phyloP scores from a whole-genome alignment of 2,113 vertebrate species.

The Arizona elegans region DNA sequence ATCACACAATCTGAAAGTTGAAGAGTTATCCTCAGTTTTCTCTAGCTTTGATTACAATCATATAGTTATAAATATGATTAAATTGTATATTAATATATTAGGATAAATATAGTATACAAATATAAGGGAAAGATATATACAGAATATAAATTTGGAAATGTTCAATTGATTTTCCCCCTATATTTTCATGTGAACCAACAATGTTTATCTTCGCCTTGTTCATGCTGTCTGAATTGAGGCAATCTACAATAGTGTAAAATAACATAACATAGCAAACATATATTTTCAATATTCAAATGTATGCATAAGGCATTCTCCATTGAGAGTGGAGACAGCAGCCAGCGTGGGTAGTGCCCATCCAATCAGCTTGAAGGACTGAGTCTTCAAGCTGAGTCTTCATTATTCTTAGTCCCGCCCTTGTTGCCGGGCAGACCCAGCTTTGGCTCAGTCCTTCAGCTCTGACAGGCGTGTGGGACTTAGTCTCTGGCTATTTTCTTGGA shows the following conservation, averaged over 20 bases:
- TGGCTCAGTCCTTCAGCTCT: no score
- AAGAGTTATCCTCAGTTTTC: background rate
- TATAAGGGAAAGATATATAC: background rate
- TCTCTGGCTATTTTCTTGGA: no score
- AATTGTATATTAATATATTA: background rate
- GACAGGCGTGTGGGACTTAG: no score
- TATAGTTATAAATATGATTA: background rate
- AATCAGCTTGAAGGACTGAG: no score
- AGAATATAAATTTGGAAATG: background rate
- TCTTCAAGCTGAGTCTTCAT: no score
- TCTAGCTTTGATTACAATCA: background rate
- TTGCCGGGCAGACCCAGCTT: no score
- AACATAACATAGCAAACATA: background rate
- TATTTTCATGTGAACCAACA: background rate
- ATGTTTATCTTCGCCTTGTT: background rate
- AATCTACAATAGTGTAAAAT: background rate
- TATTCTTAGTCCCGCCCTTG: no score
- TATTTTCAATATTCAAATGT: background rate
- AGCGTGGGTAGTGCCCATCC: no score
- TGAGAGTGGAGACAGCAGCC: no score
- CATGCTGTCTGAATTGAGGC: background rate
- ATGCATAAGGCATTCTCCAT: background rate
- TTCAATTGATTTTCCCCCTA: background rate
- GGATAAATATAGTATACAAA: background rate
- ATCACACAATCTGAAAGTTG: background rate